These are phyloP conservation scores for Leontocebus nigricollis DNA, from an alignment of 2,797 vertebrate species.

Conservation along the genomic window DNA sequence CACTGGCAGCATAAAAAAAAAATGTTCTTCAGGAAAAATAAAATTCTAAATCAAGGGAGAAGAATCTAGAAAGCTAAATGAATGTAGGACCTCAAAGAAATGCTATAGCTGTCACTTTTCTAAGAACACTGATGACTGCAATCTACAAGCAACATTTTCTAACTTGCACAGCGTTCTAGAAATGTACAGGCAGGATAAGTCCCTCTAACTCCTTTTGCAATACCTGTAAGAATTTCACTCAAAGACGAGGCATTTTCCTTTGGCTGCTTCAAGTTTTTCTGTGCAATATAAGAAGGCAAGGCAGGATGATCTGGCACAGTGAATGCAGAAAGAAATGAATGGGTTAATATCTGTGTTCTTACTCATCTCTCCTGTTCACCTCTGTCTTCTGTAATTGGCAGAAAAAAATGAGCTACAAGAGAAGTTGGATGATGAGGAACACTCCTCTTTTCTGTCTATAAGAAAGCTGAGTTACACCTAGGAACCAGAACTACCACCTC, in stretches of 20 bases:
- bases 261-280: background rate
- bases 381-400: background rate
- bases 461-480: background rate
- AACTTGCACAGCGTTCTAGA: background rate
- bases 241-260: background rate
- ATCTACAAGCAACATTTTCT: background rate
- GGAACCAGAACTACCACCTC: background rate
- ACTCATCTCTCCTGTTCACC: background rate
- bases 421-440: background rate
- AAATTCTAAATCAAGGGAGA: slow-evolving; percentile 17
- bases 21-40: background rate
- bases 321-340: background rate
- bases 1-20: background rate
- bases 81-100: background rate
- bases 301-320: background rate
- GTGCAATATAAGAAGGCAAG: background rate
- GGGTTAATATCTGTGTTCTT: background rate
- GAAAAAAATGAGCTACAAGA: background rate
- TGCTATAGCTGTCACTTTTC: background rate
- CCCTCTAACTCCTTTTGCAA: background rate
- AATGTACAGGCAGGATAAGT: too few relatives aligned
- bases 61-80: background rate
- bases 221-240: background rate
- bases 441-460: background rate
- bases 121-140: background rate